Percentiles rank a stretch among this genome's conserved stretches.
phyloP scores from a whole-genome alignment of 1,140 invertebrate genomes.

The Musca domestica region DNA sequence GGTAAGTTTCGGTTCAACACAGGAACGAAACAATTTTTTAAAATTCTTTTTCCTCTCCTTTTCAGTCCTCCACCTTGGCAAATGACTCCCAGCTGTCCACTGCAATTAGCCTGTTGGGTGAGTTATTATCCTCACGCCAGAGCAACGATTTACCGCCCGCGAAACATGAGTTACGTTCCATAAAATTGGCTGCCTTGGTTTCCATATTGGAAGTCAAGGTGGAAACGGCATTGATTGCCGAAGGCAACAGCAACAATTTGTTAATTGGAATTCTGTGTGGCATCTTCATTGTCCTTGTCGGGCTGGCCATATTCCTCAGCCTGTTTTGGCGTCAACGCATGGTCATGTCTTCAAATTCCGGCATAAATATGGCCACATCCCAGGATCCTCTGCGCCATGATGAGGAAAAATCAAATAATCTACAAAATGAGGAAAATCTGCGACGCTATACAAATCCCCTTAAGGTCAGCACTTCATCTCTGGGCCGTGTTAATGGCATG shows the following conservation, averaged over 20 bases:
- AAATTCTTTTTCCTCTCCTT: conserved; percentile 14
- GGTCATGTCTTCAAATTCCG: conserved; percentile 57
- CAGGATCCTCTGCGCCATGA: conserved; percentile 65
- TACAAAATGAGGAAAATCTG: conserved; percentile 86
- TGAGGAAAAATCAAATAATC: conserved; percentile 83
- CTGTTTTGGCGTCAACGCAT: conserved; percentile 59
- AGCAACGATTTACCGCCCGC: conserved; percentile 35
- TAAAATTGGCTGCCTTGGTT: conserved; percentile 64
- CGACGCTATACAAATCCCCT: conserved; percentile 62
- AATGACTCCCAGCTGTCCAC: conserved; percentile 62
- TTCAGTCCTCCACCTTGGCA: conserved; percentile 54
- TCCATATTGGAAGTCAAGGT: conserved; percentile 77
- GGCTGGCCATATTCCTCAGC: conserved; percentile 51
- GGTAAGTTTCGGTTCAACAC: conserved; percentile 58
- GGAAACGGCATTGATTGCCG: conserved; percentile 48
- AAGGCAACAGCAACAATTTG: conserved; percentile 46
- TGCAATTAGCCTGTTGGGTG: conserved; percentile 66
- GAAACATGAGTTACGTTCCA: conserved; percentile 51
- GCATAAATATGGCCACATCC: conserved; percentile 58
- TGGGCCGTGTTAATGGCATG: conserved; percentile 50
- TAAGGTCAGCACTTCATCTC: conserved; percentile 52
- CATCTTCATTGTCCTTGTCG: conserved; percentile 52
- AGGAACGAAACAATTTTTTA: neutral
- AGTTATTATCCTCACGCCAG: conserved; percentile 69
- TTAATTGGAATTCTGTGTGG: conserved; percentile 58